Percentiles rank a stretch among this genome's conserved stretches.
phyloP scores from a whole-genome alignment of 2,797 vertebrate genomes.

The Melanotaenia boesemani region DNA sequence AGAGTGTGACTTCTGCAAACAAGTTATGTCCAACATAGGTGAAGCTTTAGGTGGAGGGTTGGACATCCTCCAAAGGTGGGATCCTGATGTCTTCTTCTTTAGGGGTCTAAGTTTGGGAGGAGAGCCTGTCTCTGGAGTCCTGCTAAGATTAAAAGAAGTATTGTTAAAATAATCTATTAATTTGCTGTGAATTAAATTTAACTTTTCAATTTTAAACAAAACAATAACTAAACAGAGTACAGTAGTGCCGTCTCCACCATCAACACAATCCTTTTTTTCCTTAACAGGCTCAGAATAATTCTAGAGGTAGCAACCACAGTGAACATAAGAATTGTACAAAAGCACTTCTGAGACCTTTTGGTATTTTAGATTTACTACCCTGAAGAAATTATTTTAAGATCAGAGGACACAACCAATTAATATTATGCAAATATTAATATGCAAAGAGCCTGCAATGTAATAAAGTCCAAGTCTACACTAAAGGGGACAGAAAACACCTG shows the following conservation, averaged over 20 bases:
- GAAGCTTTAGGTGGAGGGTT: slow-evolving; percentile 59
- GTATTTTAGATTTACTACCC: not conserved
- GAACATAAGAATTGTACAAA: not conserved
- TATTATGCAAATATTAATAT: not conserved
- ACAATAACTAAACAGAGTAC: not conserved
- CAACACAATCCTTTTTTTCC: not conserved
- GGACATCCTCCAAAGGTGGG: slow-evolving; percentile 74
- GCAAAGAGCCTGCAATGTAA: not conserved
- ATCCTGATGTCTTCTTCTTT: slow-evolving; percentile 76
- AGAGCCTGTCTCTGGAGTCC: slow-evolving; percentile 42
- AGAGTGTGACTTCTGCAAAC: slow-evolving; percentile 87
- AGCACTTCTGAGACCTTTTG: not conserved
- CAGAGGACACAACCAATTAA: not conserved
- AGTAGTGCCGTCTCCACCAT: not conserved
- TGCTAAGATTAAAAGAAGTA: slow-evolving; percentile 24
- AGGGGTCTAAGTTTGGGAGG: slow-evolving; percentile 46
- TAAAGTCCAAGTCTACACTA: not conserved
- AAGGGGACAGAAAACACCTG: not conserved
- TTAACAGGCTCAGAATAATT: not conserved
- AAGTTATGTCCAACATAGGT: slow-evolving; percentile 48
- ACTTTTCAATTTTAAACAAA: not conserved
- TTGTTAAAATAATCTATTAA: not conserved
- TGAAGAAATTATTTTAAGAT: not conserved
- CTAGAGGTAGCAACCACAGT: not conserved
- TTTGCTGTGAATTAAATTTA: not conserved